Conservation (phyloP, 2,888 invertebrate species). For the Cyclophora punctaria region DNA sequence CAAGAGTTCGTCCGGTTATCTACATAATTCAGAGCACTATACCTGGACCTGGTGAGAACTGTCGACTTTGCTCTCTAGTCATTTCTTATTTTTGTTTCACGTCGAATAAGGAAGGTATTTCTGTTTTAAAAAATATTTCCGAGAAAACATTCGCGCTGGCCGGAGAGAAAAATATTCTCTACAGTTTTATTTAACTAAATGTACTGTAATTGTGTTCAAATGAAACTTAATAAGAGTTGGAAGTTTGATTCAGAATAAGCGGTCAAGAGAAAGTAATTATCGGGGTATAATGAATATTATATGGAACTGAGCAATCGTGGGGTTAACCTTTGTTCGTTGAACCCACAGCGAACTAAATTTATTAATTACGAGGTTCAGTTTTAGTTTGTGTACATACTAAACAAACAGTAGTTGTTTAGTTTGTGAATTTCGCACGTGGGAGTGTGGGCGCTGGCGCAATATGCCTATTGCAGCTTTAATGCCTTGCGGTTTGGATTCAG, state of each 20-base stretch:
- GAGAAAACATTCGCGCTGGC: too few relatives aligned
- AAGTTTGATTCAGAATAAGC: too few relatives aligned
- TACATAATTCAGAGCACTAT: conserved; percentile 1
- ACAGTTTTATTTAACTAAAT: too few relatives aligned
- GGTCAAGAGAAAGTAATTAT: too few relatives aligned
- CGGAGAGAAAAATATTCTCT: too few relatives aligned
- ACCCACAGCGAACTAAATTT: conserved; percentile 5
- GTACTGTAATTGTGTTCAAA: too few relatives aligned
- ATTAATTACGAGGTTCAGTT: conserved; percentile 4
- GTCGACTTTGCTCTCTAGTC: background rate
- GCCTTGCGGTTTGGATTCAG: conserved; percentile 59
- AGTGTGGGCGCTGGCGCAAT: conserved; percentile 41
- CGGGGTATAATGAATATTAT: too few relatives aligned
- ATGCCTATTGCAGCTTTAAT: conserved; percentile 57
- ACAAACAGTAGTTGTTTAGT: conserved; percentile 33
- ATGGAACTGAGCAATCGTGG: too few relatives aligned
- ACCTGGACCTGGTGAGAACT: background rate
- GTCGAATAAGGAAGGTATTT: too few relatives aligned
- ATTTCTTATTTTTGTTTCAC: too few relatives aligned
- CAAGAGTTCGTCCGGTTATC: background rate
- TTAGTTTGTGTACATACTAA: conserved; percentile 6
- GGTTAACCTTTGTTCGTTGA: background rate
- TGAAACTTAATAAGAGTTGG: too few relatives aligned
- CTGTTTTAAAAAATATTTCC: too few relatives aligned
- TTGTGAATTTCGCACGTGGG: conserved; percentile 37